Evolutionary conservation across 2,113 vertebrate genomes (phyloP).

Genomic region (Cephalopholis sonnerati): DNA sequence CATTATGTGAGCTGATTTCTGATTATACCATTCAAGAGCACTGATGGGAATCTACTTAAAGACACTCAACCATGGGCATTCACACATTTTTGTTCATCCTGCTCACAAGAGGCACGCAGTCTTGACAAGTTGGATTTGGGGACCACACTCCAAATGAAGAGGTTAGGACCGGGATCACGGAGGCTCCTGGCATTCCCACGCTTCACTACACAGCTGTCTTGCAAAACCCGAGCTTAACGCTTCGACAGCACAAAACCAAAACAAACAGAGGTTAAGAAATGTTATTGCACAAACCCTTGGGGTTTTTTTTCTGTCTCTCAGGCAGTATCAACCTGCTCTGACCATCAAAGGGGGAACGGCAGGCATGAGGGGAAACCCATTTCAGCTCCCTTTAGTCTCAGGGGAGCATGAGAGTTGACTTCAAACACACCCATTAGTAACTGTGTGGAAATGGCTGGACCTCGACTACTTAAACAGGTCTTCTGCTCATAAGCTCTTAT

Average conservation of each 20-base stretch:
- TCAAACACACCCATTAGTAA: conserved; percentile 35
- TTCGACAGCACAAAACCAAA: conserved; percentile 12
- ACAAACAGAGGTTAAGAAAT: conserved; percentile 10
- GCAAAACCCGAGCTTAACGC: neutral
- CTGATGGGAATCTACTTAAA: conserved; percentile 31
- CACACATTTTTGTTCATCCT: neutral
- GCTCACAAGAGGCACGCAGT: neutral
- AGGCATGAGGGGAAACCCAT: neutral
- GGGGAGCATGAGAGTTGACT: conserved; percentile 19
- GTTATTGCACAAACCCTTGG: neutral
- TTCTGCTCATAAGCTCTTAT: neutral
- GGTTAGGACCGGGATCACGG: conserved; percentile 14
- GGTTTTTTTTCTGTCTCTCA: neutral
- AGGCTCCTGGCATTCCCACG: conserved; percentile 28
- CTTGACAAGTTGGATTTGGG: neutral
- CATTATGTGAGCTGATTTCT: conserved; percentile 29
- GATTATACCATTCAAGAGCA: conserved; percentile 21
- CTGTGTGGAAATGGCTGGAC: neutral
- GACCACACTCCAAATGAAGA: conserved; percentile 3
- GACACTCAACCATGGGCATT: conserved; percentile 5
- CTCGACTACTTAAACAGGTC: neutral
- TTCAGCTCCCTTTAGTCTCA: neutral
- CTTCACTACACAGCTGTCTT: conserved; percentile 1
- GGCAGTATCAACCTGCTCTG: neutral
- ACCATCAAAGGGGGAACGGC: neutral